These are phyloP conservation scores for Chaenocephalus aceratus DNA, from an alignment of 2,113 vertebrate genomes.

Conservation along the genomic window DNA sequence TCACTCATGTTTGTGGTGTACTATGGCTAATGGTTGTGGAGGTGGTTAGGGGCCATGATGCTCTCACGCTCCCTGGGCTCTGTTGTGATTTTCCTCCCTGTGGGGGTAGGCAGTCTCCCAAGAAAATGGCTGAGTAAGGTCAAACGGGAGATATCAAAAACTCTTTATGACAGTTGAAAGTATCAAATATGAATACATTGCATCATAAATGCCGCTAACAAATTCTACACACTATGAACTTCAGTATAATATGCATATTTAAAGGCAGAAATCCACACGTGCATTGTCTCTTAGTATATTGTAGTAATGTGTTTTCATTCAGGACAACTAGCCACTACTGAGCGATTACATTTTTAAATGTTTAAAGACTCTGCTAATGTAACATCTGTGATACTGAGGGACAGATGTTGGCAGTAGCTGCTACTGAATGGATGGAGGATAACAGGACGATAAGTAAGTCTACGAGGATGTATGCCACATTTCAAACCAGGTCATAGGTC, in stretches of 20 bases:
- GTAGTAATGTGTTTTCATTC: not conserved
- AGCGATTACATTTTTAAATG: not conserved
- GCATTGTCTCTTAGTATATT: not conserved
- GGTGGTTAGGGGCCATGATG: constrained; percentile 17
- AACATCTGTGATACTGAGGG: constrained; percentile 4
- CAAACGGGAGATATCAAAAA: not conserved
- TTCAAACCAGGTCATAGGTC: constrained; percentile 18
- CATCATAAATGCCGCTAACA: not conserved
- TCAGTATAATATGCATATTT: not conserved
- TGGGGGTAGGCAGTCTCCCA: not conserved
- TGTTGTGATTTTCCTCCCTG: not conserved
- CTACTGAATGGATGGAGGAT: constrained; percentile 3
- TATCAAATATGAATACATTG: not conserved
- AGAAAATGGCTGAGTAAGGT: constrained; percentile 29
- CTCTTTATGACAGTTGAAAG: not conserved
- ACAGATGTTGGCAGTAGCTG: not conserved
- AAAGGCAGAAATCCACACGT: not conserved
- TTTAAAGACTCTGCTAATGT: not conserved
- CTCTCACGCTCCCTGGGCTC: constrained; percentile 40
- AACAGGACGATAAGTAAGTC: not conserved
- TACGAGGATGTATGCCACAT: constrained; percentile 15
- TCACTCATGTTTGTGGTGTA: constrained; percentile 49
- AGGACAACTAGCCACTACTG: not conserved
- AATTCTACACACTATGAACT: not conserved
- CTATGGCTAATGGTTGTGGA: constrained; percentile 30